phyloP scores from a whole-genome alignment of 2,888 invertebrate genomes.

The Bombylius discolor region DNA sequence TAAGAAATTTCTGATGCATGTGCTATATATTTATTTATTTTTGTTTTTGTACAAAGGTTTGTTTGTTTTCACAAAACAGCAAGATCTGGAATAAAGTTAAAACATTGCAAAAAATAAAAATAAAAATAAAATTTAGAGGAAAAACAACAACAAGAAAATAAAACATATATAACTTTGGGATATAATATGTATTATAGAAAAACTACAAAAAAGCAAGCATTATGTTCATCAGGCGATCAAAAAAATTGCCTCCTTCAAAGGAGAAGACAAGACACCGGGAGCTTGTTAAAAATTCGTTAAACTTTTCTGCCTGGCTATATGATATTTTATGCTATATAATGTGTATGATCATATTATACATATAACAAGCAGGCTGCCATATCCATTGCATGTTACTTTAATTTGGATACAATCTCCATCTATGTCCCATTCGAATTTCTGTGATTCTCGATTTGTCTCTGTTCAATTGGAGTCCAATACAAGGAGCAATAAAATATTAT shows the following conservation, averaged over 20 bases:
- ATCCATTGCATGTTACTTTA: conserved; percentile 2
- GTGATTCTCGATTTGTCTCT: conserved; percentile 7
- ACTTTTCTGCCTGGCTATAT: neutral
- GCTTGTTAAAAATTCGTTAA: conserved; percentile 10
- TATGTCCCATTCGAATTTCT: neutral
- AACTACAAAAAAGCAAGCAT: neutral
- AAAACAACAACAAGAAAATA: too few relatives aligned
- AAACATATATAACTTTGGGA: too few relatives aligned
- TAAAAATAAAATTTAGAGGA: too few relatives aligned
- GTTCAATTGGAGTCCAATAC: neutral
- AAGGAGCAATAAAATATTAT: neutral
- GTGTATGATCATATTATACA: too few relatives aligned
- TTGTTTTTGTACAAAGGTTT: conserved; percentile 1
- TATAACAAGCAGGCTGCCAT: neutral
- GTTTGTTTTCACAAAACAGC: conserved; percentile 4
- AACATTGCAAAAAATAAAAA: too few relatives aligned
- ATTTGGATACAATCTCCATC: conserved; percentile 4
- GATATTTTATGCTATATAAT: too few relatives aligned
- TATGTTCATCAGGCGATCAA: neutral
- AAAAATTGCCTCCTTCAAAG: conserved; percentile 8
- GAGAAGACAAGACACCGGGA: conserved; percentile 9
- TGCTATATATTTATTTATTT: neutral
- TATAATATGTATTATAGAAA: neutral
- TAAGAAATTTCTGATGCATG: conserved; percentile 4
- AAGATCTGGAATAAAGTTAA: neutral